These are phyloP conservation scores for Myrmecobius fasciatus DNA, from an alignment of 2,113 vertebrate genomes.

Conservation along the genomic window DNA sequence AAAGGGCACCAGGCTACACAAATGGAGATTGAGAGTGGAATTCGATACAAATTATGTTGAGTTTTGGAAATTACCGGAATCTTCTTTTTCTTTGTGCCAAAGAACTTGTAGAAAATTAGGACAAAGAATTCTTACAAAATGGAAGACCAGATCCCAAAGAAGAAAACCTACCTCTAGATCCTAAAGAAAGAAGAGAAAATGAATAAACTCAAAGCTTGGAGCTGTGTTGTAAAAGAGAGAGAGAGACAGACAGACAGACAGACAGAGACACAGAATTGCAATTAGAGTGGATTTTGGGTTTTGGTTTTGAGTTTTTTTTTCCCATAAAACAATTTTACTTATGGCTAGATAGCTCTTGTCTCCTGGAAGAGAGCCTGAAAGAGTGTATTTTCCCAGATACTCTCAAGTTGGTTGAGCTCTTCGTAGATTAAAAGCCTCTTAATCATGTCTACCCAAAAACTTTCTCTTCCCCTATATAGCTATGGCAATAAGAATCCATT, in stretches of 20 bases:
- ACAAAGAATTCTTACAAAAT: background rate
- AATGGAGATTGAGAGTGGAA: background rate
- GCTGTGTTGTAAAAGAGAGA: background rate
- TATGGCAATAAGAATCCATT: background rate
- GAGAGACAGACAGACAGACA: too few relatives aligned
- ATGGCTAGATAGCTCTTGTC: background rate
- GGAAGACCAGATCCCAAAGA: background rate
- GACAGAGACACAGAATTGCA: background rate
- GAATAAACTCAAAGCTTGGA: background rate
- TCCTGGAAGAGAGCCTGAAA: background rate
- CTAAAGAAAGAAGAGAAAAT: background rate
- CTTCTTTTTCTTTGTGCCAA: background rate
- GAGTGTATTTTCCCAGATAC: background rate
- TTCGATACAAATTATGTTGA: background rate
- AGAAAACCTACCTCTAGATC: background rate
- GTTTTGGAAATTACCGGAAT: background rate
- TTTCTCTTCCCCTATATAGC: background rate
- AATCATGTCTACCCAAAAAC: background rate
- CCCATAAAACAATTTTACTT: background rate
- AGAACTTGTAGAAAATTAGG: background rate
- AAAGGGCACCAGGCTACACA: background rate
- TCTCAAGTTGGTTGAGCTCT: background rate
- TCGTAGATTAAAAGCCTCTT: background rate
- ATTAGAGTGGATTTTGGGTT: background rate
- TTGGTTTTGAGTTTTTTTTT: background rate